Evolutionary conservation across 1,140 invertebrate genomes (phyloP).

Genomic region (Papilio dardanus): DNA sequence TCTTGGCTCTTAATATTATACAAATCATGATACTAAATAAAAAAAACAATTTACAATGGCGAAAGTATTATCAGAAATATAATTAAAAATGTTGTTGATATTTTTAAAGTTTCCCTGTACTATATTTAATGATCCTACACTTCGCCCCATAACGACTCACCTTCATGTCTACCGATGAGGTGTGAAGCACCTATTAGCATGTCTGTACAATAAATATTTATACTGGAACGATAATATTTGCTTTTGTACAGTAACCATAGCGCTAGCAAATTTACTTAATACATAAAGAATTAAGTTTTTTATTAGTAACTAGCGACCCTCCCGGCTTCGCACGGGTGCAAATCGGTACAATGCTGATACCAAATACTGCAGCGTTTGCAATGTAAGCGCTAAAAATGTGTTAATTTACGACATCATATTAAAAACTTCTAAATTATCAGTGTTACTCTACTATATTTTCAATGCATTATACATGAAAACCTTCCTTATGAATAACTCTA

Average conservation of each 20-base stretch:
- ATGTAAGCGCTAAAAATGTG: too few relatives aligned
- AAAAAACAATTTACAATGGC: neutral
- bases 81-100: neutral
- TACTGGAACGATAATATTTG: neutral
- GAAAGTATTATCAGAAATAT: neutral
- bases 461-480: too few relatives aligned
- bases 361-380: too few relatives aligned
- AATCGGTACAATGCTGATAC: too few relatives aligned
- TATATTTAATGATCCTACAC: slow-evolving; percentile 6
- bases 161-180: neutral
- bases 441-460: too few relatives aligned
- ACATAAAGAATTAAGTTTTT: neutral
- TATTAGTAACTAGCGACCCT: too few relatives aligned
- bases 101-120: neutral
- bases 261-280: neutral
- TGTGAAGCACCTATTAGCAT: neutral
- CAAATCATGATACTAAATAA: neutral
- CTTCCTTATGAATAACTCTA: too few relatives aligned
- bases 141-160: neutral
- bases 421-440: too few relatives aligned
- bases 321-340: too few relatives aligned
- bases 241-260: neutral
- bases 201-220: slow-evolving; percentile 3
- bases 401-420: too few relatives aligned
- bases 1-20: too few relatives aligned